These are phyloP conservation scores for Platerodrilus igneus DNA, from an alignment of 2,888 invertebrate genomes.

Conservation along the genomic window DNA sequence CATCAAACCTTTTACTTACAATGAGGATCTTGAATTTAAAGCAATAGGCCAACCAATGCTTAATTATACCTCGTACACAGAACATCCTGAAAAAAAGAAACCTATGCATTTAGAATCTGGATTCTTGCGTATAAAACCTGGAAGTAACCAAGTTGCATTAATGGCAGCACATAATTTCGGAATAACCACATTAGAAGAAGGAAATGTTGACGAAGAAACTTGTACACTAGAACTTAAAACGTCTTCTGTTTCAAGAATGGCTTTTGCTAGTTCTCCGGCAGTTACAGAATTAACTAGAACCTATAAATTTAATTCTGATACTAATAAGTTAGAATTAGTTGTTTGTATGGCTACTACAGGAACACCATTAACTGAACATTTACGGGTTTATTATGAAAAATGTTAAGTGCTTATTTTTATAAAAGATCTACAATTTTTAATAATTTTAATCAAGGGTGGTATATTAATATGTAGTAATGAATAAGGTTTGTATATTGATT, in stretches of 20 bases:
- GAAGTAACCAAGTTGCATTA: slow-evolving; percentile 52
- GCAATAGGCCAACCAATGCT: slow-evolving; percentile 60
- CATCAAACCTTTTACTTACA: slow-evolving; percentile 54
- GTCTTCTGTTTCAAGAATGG: slow-evolving; percentile 49
- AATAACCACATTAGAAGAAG: slow-evolving; percentile 57
- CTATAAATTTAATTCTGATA: slow-evolving; percentile 41
- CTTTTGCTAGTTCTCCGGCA: slow-evolving; percentile 52
- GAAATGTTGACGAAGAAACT: slow-evolving; percentile 43
- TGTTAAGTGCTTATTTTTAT: no score
- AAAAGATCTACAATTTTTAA: no score
- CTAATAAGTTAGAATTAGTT: slow-evolving; percentile 45
- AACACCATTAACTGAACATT: slow-evolving; percentile 53
- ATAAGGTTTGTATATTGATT: no score
- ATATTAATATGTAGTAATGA: no score
- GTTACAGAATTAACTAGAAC: slow-evolving; percentile 50
- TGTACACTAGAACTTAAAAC: slow-evolving; percentile 47
- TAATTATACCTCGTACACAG: slow-evolving; percentile 53
- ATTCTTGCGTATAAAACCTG: slow-evolving; percentile 56
- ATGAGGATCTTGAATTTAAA: slow-evolving; percentile 54
- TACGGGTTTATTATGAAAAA: slow-evolving; percentile 52
- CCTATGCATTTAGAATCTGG: slow-evolving; percentile 63
- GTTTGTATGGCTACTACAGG: slow-evolving; percentile 56
- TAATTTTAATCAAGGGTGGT: no score
- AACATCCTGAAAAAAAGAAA: slow-evolving; percentile 51
- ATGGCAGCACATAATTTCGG: slow-evolving; percentile 61